phyloP scores from a whole-genome alignment of 2,113 vertebrate species.

The Halcyon malimbica region DNA sequence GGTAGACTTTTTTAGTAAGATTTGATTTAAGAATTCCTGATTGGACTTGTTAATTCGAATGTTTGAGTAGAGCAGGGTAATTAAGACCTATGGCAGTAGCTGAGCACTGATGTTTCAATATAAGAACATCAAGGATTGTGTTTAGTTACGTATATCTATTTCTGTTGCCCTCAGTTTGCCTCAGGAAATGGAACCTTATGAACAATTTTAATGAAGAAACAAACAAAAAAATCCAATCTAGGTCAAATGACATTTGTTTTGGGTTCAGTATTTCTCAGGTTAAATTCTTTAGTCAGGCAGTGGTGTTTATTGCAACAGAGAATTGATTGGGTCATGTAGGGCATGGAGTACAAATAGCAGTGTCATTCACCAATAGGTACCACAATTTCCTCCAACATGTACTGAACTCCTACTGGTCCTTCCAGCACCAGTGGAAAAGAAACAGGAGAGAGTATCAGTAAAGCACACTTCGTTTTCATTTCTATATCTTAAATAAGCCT shows the following conservation, averaged over 20 bases:
- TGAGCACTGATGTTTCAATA: not conserved
- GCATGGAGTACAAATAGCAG: slow-evolving; percentile 71
- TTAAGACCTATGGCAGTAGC: not conserved
- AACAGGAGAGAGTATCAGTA: slow-evolving; percentile 46
- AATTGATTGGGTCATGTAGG: slow-evolving; percentile 75
- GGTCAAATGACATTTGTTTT: slow-evolving; percentile 73
- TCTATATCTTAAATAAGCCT: slow-evolving; percentile 77
- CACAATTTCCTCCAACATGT: slow-evolving; percentile 69
- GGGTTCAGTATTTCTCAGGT: slow-evolving; percentile 63
- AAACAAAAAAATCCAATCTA: slow-evolving; percentile 65
- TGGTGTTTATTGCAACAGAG: slow-evolving; percentile 61
- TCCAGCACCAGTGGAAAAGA: slow-evolving; percentile 57
- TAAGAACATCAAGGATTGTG: not conserved
- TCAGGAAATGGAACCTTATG: slow-evolving; percentile 50
- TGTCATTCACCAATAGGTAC: slow-evolving; percentile 72
- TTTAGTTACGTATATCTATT: not conserved
- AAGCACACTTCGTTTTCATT: slow-evolving; percentile 67
- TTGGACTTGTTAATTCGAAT: not conserved
- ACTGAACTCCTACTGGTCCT: slow-evolving; percentile 60
- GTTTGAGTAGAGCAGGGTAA: not conserved
- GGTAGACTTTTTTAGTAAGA: not conserved
- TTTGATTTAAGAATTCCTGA: not conserved
- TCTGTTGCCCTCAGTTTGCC: slow-evolving; percentile 9
- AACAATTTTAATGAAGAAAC: slow-evolving; percentile 71
- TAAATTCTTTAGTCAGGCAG: slow-evolving; percentile 65